Evolutionary conservation across 2,797 vertebrate species (phyloP).

Genomic region (Australoheros facetus): DNA sequence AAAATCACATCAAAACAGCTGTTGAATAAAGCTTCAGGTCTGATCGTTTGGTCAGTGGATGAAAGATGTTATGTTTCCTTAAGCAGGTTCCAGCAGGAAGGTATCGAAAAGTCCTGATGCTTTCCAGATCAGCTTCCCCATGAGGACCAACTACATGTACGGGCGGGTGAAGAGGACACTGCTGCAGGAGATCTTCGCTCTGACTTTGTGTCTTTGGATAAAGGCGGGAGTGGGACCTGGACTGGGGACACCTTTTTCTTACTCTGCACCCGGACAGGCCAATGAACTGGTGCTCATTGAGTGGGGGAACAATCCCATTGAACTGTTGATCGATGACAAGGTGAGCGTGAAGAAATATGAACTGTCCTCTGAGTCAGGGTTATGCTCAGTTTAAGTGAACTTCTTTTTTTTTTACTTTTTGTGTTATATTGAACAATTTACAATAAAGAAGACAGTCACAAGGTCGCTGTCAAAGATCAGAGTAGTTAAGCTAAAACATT

Average conservation of each 20-base stretch:
- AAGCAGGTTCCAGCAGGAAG: slow-evolving; percentile 70
- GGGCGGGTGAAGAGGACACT: slow-evolving; percentile 83
- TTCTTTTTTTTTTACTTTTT: neutral
- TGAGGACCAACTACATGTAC: slow-evolving; percentile 88
- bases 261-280: slow-evolving; percentile 86
- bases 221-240: slow-evolving; percentile 77
- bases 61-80: neutral
- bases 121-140: slow-evolving; percentile 87
- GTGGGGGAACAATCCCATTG: slow-evolving; percentile 87
- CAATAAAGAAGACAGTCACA: neutral
- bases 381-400: neutral
- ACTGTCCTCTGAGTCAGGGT: neutral
- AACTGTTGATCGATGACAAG: slow-evolving; percentile 85
- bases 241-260: slow-evolving; percentile 88
- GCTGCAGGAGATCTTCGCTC: slow-evolving; percentile 84
- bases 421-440: neutral
- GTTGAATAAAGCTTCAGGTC: neutral
- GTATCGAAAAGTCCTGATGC: slow-evolving; percentile 66
- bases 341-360: slow-evolving; percentile 49
- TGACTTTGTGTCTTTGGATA: slow-evolving; percentile 88
- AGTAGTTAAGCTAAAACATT: neutral
- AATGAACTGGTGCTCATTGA: slow-evolving; percentile 89
- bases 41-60: neutral
- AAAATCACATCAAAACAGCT: neutral
- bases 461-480: neutral